Percentiles rank a stretch among this genome's conserved stretches.
Conservation (phyloP, 1,140 invertebrate genomes). For the Colletes latitarsis region DNA sequence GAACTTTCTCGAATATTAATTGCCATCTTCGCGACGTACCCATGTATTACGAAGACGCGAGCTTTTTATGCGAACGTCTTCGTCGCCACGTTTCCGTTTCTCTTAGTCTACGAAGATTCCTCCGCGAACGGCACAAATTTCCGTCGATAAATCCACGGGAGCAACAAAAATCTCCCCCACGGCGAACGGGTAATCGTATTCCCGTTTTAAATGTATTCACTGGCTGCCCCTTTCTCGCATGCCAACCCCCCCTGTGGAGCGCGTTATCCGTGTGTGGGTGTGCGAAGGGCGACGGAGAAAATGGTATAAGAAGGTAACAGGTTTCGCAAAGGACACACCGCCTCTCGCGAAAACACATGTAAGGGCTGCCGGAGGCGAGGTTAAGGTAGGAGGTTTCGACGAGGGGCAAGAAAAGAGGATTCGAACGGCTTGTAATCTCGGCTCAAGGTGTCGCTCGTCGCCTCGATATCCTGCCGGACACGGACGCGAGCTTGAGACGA, state of each 20-base stretch:
- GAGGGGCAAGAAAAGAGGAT: conserved; percentile 74
- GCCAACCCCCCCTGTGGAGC: conserved; percentile 30
- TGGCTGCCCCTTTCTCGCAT: conserved; percentile 60
- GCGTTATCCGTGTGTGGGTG: too few species aligned
- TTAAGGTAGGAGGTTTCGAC: conserved; percentile 39
- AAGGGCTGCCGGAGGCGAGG: conserved; percentile 19
- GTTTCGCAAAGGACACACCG: conserved; percentile 44
- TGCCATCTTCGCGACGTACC: neutral
- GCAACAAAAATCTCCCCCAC: conserved; percentile 70
- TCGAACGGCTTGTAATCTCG: conserved; percentile 72
- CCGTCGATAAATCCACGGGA: conserved; percentile 76
- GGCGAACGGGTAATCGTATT: conserved; percentile 74
- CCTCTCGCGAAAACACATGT: conserved; percentile 60
- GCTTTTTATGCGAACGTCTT: conserved; percentile 44
- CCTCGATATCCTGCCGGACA: conserved; percentile 67
- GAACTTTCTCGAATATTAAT: conserved; percentile 26
- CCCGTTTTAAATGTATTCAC: conserved; percentile 78
- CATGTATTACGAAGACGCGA: neutral
- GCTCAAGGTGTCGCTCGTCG: conserved; percentile 67
- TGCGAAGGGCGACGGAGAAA: neutral
- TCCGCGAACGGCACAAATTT: conserved; percentile 72
- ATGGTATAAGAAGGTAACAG: conserved; percentile 57
- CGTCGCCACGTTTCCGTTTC: conserved; percentile 52
- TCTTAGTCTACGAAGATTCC: conserved; percentile 53
- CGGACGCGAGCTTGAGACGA: conserved; percentile 49